Percentiles rank a stretch among this genome's conserved stretches.
These are phyloP conservation scores for Rhinichthys osculus DNA, from an alignment of 2,797 vertebrate species.

Conservation along the genomic window DNA sequence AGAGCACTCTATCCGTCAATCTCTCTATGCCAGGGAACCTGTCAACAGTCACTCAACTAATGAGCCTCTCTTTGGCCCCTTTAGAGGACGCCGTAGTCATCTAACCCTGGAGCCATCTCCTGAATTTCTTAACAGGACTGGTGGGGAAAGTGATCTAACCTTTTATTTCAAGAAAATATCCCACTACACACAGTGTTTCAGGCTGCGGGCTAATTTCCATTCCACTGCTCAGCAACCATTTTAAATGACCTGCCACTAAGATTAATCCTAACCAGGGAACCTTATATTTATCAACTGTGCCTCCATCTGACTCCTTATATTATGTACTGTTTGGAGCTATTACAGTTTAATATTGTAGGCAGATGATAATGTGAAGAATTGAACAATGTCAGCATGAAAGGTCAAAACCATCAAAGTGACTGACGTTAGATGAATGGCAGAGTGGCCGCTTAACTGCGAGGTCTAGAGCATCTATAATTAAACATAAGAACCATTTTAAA, in stretches of 20 bases:
- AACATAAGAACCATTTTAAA: conserved; percentile 65
- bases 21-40: conserved; percentile 53
- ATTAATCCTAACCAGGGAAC: conserved; percentile 65
- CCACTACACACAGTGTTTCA: conserved; percentile 51
- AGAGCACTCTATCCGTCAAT: conserved; percentile 23
- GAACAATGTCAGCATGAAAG: conserved; percentile 74
- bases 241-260: conserved; percentile 64
- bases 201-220: conserved; percentile 62
- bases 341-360: conserved; percentile 68
- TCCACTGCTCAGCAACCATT: conserved; percentile 61
- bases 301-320: conserved; percentile 65
- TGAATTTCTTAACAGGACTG: conserved; percentile 64
- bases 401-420: conserved; percentile 71
- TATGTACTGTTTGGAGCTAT: conserved; percentile 69
- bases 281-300: conserved; percentile 58
- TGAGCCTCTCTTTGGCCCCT: conserved; percentile 72
- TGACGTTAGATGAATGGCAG: conserved; percentile 71
- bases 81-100: conserved; percentile 66
- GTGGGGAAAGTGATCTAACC: conserved; percentile 54
- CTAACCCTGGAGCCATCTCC: conserved; percentile 64
- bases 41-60: conserved; percentile 68
- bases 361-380: conserved; percentile 68
- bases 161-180: conserved; percentile 64
- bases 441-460: conserved; percentile 63
- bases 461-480: conserved; percentile 73